These are phyloP conservation scores for Drosophila pallidifrons DNA, from an alignment of 1,140 invertebrate genomes.

Conservation along the genomic window DNA sequence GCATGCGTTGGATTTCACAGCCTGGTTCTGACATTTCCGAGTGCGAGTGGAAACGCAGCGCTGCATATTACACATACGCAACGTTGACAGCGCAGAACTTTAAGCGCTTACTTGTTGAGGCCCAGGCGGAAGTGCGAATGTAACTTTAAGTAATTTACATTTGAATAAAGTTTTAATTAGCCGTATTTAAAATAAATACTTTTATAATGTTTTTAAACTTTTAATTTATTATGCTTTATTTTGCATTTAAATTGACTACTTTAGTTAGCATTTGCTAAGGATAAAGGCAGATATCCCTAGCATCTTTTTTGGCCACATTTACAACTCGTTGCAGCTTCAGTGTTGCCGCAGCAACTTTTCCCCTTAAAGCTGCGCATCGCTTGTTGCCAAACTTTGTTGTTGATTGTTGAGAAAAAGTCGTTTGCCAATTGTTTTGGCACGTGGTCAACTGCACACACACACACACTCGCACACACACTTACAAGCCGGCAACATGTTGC, in stretches of 20 bases:
- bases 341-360: conserved; percentile 31
- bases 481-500: conserved; percentile 66
- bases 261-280: background rate
- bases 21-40: conserved; percentile 45
- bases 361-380: conserved; percentile 62
- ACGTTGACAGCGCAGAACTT: conserved; percentile 5
- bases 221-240: background rate
- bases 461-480: background rate
- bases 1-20: conserved; percentile 52
- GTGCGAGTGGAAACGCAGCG: conserved; percentile 10
- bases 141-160: background rate
- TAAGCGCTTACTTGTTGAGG: conserved; percentile 38
- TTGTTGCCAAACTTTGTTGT: conserved; percentile 38
- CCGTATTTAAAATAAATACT: background rate
- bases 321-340: background rate
- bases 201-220: too few species aligned
- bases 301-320: background rate
- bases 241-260: background rate
- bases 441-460: conserved; percentile 43
- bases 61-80: conserved; percentile 17
- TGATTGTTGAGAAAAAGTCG: conserved; percentile 60
- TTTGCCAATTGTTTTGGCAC: conserved; percentile 56
- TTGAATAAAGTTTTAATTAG: background rate
- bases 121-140: conserved; percentile 3
- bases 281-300: background rate